Evolutionary conservation across 2,888 invertebrate species (phyloP).

Genomic region (Agrotis ipsilon): DNA sequence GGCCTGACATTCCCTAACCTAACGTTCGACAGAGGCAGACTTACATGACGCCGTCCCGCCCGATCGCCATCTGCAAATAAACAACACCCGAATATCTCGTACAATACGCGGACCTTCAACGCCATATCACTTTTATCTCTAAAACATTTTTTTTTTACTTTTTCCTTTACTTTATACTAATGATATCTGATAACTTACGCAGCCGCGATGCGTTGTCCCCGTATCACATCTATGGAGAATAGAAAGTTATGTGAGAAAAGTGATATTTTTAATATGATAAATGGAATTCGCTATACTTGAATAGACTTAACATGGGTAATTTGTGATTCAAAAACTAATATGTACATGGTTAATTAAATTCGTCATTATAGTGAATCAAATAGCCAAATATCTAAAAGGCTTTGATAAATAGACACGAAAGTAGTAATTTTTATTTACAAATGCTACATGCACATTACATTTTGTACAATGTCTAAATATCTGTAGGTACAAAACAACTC

Average conservation of each 20-base stretch:
- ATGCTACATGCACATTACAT: conserved; percentile 23
- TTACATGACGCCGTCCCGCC: conserved; percentile 59
- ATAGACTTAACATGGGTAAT: conserved; percentile 10
- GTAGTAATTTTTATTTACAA: conserved; percentile 20
- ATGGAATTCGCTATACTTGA: conserved; percentile 16
- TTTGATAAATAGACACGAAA: conserved; percentile 14
- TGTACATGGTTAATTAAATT: conserved; percentile 26
- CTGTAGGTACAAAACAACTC: conserved; percentile 9
- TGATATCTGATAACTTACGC: conserved; percentile 65
- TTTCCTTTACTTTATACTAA: conserved; percentile 49
- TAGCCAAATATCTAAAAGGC: not conserved
- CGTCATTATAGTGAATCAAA: conserved; percentile 9
- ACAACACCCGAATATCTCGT: conserved; percentile 63
- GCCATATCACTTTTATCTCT: conserved; percentile 43
- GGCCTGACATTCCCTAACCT: conserved; percentile 57
- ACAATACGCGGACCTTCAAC: conserved; percentile 58
- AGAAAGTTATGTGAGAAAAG: conserved; percentile 50
- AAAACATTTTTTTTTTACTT: conserved; percentile 51
- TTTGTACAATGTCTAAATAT: not conserved
- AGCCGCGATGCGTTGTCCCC: conserved; percentile 57
- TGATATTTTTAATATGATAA: conserved; percentile 12
- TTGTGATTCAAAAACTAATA: conserved; percentile 3
- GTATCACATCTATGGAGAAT: conserved; percentile 62
- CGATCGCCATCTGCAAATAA: conserved; percentile 62
- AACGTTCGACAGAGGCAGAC: conserved; percentile 51